A percentile compares a stretch with the other conserved stretches of the same genome.
phyloP scores from a whole-genome alignment of 1,140 invertebrate genomes.

The Hylyphantes graminicola region DNA sequence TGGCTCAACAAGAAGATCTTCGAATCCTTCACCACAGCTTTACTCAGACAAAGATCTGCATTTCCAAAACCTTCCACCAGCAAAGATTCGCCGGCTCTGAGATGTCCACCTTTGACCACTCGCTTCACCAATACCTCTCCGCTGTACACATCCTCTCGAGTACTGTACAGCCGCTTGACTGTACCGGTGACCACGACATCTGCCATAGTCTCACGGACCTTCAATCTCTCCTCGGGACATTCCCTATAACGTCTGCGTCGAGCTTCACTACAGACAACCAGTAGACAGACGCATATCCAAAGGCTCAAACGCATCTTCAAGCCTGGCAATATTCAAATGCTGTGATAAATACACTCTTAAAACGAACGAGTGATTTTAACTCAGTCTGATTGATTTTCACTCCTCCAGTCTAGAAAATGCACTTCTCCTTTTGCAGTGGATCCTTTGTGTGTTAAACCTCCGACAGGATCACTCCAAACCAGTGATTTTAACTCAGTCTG shows the following conservation, averaged over 20 bases:
- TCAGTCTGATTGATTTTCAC: too few species aligned
- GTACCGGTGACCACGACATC: slow-evolving; percentile 55
- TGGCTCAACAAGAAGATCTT: slow-evolving; percentile 61
- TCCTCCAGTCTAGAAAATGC: too few species aligned
- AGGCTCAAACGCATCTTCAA: too few species aligned
- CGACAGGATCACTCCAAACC: too few species aligned
- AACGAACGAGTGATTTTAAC: too few species aligned
- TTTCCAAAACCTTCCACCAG: slow-evolving; percentile 62
- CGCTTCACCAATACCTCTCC: slow-evolving; percentile 59
- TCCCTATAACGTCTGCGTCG: slow-evolving; percentile 31
- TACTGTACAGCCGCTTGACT: slow-evolving; percentile 40
- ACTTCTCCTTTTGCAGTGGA: too few species aligned
- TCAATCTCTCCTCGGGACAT: slow-evolving; percentile 52
- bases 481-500: too few species aligned
- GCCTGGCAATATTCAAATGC: too few species aligned
- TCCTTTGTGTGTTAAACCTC: too few species aligned
- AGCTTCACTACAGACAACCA: neutral
- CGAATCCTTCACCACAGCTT: slow-evolving; percentile 38
- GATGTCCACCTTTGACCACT: slow-evolving; percentile 55
- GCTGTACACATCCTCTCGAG: slow-evolving; percentile 30
- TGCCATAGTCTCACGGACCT: slow-evolving; percentile 40
- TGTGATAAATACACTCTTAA: too few species aligned
- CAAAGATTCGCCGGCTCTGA: slow-evolving; percentile 38
- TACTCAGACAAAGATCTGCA: slow-evolving; percentile 53
- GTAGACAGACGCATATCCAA: neutral